Percentiles rank a stretch among this genome's conserved stretches.
Evolutionary conservation across 2,113 vertebrate genomes (phyloP).

Genomic region (Peromyscus leucopus): DNA sequence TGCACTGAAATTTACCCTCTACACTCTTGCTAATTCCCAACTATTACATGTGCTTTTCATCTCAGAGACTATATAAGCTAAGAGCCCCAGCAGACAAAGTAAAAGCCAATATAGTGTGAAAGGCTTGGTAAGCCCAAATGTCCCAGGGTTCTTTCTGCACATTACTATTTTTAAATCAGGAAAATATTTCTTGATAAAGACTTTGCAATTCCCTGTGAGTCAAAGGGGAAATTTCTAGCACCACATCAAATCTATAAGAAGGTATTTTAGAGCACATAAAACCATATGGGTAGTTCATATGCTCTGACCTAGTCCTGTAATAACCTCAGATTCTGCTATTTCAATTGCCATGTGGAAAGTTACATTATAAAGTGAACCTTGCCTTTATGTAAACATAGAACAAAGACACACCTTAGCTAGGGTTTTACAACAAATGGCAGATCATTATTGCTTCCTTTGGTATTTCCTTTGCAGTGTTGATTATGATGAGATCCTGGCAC

Average conservation of each 20-base stretch:
- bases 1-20: not conserved
- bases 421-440: constrained; percentile 72
- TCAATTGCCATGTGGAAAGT: constrained; percentile 64
- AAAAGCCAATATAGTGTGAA: not conserved
- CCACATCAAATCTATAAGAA: not conserved
- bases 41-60: not conserved
- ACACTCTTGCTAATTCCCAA: not conserved
- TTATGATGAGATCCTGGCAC: constrained; percentile 73
- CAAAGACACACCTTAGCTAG: constrained; percentile 73
- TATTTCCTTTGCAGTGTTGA: constrained; percentile 74
- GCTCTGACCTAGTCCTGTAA: not conserved
- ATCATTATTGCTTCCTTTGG: constrained; percentile 82
- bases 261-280: constrained; percentile 35
- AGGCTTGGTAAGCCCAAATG: not conserved
- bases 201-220: constrained; percentile 4
- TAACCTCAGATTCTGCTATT: constrained; percentile 29
- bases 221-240: constrained; percentile 40
- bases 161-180: not conserved
- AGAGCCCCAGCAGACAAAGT: not conserved
- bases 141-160: not conserved
- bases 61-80: constrained; percentile 5
- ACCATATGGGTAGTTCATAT: constrained; percentile 1
- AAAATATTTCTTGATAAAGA: constrained; percentile 31
- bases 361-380: constrained; percentile 46
- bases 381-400: constrained; percentile 72